phyloP scores from a whole-genome alignment of 2,888 invertebrate genomes.

The Rhamnusium bicolor region DNA sequence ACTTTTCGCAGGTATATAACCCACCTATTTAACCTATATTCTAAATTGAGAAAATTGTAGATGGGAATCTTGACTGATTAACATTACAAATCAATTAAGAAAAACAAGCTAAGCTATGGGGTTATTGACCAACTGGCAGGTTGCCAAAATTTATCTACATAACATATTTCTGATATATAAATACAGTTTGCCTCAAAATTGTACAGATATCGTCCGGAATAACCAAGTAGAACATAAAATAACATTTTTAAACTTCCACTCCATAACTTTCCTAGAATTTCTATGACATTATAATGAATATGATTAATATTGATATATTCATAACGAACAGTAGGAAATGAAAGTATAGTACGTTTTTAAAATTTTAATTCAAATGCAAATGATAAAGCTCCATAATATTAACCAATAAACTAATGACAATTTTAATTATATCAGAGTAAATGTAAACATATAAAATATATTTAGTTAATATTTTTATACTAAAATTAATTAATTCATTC shows the following conservation, averaged over 20 bases:
- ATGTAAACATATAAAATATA: no score
- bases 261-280: not conserved
- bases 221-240: not conserved
- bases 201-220: not conserved
- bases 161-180: slow-evolving; percentile 16
- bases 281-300: not conserved
- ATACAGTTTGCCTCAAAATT: not conserved
- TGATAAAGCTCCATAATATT: not conserved
- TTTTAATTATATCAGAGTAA: no score
- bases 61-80: slow-evolving; percentile 11
- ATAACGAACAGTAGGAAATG: not conserved
- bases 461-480: no score
- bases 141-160: slow-evolving; percentile 23
- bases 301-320: not conserved
- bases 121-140: slow-evolving; percentile 28
- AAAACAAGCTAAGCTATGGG: slow-evolving; percentile 12
- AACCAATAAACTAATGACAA: not conserved
- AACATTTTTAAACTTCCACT: not conserved
- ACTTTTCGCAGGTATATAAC: slow-evolving; percentile 3
- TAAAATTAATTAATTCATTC: no score
- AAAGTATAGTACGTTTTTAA: not conserved
- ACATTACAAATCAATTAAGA: slow-evolving; percentile 13
- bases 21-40: slow-evolving; percentile 14
- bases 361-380: not conserved
- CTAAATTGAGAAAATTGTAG: slow-evolving; percentile 11